Evolutionary conservation across 1,140 invertebrate species (phyloP), one percentile per base, ranked within the genome.

Genomic region (Eueides isabella): DNA sequence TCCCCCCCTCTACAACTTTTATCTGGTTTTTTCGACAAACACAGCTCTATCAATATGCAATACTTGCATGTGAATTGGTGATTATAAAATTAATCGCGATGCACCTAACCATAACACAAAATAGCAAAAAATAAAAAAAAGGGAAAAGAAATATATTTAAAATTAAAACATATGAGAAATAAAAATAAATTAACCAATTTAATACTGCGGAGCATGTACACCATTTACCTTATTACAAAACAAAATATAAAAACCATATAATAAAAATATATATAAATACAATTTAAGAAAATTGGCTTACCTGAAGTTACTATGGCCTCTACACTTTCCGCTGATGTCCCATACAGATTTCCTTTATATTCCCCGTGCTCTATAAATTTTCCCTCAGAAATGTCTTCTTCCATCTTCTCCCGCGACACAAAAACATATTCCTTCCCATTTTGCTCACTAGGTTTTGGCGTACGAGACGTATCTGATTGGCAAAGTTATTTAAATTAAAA

Each of bases 301-400:
- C 98, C 98, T 44, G 96, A 95, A 88, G 97, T 97, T 19, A 99
- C 96, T 63, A 99, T 96, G 23, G 96, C 96, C 85, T 96, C 96
- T 2, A 99, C 97, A 83, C 97, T 97, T 83, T 98, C 97, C 9
- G 97, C 94, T 35, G 97, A 97, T 3, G 98, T 99, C 5, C 99
- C 99, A 86, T 99, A 99, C 48, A 99, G 93, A 92, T 99, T 99
- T 11, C 98, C 98, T 90, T 99, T 98, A 92, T 98, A 99, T 90
- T 99, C 98, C 19, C 98, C 98, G 90, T 97, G 98, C 92, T 99
- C 99, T 76, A 99, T 97, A 87, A 99, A 99, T 87, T 98, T 98
- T 6, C 97, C 97, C 0, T 96, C 95, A 26, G 95, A 95, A 72
- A 99, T 98, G 81, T 99, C 98, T 65, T 97, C 95, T 82, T 99